Percentiles rank a stretch among this genome's conserved stretches.
phyloP scores from a whole-genome alignment of 2,888 invertebrate species.

The Chaitophorus viminalis region DNA sequence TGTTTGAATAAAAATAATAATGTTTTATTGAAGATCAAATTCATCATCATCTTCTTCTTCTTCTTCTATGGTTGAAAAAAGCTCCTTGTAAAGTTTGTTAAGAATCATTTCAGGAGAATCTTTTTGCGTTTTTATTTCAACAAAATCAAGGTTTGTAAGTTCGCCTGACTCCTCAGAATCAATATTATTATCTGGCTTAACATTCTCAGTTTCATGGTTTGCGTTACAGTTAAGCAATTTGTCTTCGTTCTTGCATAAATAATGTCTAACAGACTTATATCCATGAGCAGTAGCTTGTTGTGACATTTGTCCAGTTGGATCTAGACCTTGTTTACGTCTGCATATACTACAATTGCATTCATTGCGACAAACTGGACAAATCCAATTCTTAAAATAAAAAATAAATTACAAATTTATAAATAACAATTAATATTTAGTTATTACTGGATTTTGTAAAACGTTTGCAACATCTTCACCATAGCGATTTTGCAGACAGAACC shows the following conservation, averaged over 20 bases:
- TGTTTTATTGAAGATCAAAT: too few species aligned
- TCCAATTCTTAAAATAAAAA: conserved; percentile 43
- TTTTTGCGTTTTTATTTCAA: too few species aligned
- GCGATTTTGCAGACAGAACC: conserved; percentile 33
- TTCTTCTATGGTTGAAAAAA: too few species aligned
- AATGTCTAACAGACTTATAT: conserved; percentile 43
- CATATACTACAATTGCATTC: conserved; percentile 52
- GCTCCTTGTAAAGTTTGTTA: too few species aligned
- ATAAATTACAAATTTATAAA: too few species aligned
- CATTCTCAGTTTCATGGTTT: background rate
- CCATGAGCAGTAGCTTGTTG: background rate
- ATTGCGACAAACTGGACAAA: conserved; percentile 43
- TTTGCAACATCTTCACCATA: conserved; percentile 54
- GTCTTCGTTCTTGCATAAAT: background rate
- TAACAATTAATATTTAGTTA: background rate
- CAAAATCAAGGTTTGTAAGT: too few species aligned
- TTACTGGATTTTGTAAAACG: conserved; percentile 29
- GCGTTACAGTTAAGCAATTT: background rate
- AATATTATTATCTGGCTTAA: too few species aligned
- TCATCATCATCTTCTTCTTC: too few species aligned
- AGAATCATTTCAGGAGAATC: too few species aligned
- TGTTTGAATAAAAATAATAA: too few species aligned
- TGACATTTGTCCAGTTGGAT: conserved; percentile 31
- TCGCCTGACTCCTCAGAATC: too few species aligned
- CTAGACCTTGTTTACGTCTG: conserved; percentile 30